Conservation (phyloP, 2,113 vertebrate species). For the Neomonachus schauinslandi region DNA sequence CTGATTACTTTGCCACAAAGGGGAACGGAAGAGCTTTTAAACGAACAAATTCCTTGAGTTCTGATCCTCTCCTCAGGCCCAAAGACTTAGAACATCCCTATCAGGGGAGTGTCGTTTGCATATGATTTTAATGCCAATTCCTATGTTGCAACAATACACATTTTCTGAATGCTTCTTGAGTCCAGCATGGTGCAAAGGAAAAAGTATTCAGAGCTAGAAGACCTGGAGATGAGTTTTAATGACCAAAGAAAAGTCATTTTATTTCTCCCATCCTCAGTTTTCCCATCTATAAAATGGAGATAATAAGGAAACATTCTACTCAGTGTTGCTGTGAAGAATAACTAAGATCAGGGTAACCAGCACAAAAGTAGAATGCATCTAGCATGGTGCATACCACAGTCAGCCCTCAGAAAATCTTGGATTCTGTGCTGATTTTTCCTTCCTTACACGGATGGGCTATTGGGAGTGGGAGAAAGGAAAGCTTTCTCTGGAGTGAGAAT, state of each 20-base stretch:
- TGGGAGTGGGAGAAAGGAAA: neutral
- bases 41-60: neutral
- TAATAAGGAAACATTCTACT: neutral
- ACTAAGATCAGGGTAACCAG: neutral
- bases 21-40: neutral
- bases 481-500: neutral
- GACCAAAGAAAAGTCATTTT: neutral
- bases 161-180: neutral
- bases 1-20: neutral
- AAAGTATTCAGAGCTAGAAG: neutral
- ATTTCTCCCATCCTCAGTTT: neutral
- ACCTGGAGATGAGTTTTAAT: neutral
- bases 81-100: neutral
- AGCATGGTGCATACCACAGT: neutral
- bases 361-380: neutral
- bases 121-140: neutral
- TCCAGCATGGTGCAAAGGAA: neutral
- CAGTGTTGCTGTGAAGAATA: neutral
- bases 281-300: neutral
- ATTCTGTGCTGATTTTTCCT: neutral
- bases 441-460: neutral
- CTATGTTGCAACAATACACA: neutral
- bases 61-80: neutral
- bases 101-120: neutral
- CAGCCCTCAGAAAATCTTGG: neutral